Conservation (phyloP, 2,797 vertebrate genomes). For the Limosa lapponica region DNA sequence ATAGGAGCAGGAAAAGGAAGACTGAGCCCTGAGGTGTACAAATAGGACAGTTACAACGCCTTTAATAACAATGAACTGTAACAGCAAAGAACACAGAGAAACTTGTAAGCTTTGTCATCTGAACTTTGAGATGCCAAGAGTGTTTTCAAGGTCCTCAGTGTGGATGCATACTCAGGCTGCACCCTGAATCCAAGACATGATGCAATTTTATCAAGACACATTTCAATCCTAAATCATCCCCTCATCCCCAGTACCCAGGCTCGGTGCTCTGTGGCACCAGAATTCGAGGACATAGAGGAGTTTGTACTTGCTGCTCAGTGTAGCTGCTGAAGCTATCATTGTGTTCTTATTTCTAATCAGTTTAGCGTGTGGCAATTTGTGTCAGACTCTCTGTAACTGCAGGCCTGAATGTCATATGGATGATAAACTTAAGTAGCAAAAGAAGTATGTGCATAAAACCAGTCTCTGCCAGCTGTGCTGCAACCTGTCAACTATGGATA, state of each 20-base stretch:
- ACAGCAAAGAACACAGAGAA: background rate
- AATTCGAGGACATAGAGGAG: background rate
- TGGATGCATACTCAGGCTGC: background rate
- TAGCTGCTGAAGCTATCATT: background rate
- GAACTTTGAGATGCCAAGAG: background rate
- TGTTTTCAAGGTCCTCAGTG: background rate
- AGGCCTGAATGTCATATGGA: background rate
- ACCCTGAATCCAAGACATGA: background rate
- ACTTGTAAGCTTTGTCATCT: background rate
- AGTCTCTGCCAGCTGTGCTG: background rate
- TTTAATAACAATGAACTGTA: background rate
- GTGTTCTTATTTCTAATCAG: background rate
- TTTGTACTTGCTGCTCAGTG: background rate
- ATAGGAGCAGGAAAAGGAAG: background rate
- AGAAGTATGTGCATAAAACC: background rate
- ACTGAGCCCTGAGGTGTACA: background rate
- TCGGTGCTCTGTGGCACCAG: background rate
- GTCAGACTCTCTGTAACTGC: background rate
- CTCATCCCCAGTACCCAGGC: background rate
- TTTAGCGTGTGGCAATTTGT: background rate
- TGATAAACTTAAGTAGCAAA: background rate
- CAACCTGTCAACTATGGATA: background rate
- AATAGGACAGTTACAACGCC: background rate
- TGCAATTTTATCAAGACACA: background rate
- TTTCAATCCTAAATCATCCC: background rate